phyloP scores from a whole-genome alignment of 2,113 vertebrate species.

The Neomonachus schauinslandi region DNA sequence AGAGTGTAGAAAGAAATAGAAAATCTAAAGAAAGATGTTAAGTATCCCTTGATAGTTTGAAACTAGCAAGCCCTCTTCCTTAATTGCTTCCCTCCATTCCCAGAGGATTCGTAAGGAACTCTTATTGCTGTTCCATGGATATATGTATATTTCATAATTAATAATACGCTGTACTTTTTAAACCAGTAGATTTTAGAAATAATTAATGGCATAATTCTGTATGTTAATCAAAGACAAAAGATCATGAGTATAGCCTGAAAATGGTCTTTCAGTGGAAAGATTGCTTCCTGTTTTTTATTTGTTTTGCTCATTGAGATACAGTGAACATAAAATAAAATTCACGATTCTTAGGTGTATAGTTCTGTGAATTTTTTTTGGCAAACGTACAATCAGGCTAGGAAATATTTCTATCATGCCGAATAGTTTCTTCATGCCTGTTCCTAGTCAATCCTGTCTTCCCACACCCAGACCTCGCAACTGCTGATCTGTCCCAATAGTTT shows the following conservation, averaged over 20 bases:
- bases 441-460: not conserved
- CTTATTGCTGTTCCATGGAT: conserved; percentile 53
- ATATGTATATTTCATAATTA: conserved; percentile 65
- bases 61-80: conserved; percentile 23
- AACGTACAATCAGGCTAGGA: not conserved
- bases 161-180: not conserved
- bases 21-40: conserved; percentile 60
- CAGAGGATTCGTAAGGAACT: conserved; percentile 60
- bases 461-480: not conserved
- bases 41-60: conserved; percentile 51
- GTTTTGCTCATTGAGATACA: not conserved
- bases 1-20: conserved; percentile 24
- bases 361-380: conserved; percentile 39
- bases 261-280: conserved; percentile 13
- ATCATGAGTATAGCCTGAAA: conserved; percentile 43
- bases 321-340: not conserved
- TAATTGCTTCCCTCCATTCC: conserved; percentile 63
- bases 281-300: not conserved
- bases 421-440: not conserved
- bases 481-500: not conserved
- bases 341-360: not conserved
- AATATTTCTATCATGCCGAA: not conserved
- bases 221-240: conserved; percentile 61
- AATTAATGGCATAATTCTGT: conserved; percentile 13
- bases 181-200: conserved; percentile 23